Percentiles rank a stretch among this genome's conserved stretches.
Evolutionary conservation across 1,140 invertebrate species (phyloP).

Genomic region (Temnothorax curvispinosus): DNA sequence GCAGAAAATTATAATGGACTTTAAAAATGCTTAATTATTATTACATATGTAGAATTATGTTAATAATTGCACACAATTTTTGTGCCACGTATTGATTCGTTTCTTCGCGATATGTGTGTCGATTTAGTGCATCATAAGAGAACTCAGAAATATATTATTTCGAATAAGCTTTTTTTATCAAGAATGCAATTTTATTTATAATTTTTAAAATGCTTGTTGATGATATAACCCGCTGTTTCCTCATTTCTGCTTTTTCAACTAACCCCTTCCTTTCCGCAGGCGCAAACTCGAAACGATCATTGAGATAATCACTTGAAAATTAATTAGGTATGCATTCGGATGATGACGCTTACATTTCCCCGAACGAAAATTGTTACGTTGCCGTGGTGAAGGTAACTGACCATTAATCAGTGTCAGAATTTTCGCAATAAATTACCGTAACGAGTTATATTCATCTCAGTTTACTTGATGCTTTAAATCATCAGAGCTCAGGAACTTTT

Average conservation of each 20-base stretch:
- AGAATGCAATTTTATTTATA: not conserved
- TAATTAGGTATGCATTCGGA: conserved; percentile 30
- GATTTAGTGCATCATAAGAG: not conserved
- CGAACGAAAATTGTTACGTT: conserved; percentile 24
- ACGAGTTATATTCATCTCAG: conserved; percentile 33
- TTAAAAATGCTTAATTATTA: not conserved
- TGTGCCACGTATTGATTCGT: not conserved
- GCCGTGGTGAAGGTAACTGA: not conserved
- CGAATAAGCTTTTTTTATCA: not conserved
- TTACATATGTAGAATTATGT: not conserved
- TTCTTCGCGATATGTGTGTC: not conserved
- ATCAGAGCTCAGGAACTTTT: conserved; percentile 26
- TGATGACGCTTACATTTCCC: not conserved
- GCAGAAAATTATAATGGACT: not conserved
- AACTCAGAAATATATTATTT: not conserved
- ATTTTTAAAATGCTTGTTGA: not conserved
- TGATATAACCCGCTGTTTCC: not conserved
- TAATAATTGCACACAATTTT: not conserved
- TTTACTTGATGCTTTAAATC: conserved; percentile 29
- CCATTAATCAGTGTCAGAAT: conserved; percentile 38
- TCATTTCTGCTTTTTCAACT: not conserved
- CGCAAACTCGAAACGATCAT: not conserved
- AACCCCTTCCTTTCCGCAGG: not conserved
- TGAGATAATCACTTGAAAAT: conserved; percentile 24
- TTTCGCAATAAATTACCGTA: conserved; percentile 42